These are phyloP conservation scores for Nerophis lumbriciformis DNA, from an alignment of 2,113 vertebrate genomes.

Conservation along the genomic window DNA sequence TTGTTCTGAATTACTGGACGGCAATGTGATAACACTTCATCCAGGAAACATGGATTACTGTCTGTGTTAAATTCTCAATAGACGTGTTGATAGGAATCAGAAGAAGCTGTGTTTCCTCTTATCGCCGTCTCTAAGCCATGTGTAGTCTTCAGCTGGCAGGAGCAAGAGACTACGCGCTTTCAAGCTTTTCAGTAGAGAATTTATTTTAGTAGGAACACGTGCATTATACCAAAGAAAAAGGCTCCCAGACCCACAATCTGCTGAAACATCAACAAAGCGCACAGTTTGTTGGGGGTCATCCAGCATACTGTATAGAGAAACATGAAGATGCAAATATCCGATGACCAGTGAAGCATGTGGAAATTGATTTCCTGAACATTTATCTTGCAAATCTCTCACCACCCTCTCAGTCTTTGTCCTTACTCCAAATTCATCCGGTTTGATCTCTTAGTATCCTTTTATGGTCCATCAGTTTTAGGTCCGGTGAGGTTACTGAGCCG, in stretches of 20 bases:
- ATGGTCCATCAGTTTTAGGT: conserved; percentile 20
- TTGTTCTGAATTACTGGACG: conserved; percentile 8
- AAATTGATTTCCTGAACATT: conserved; percentile 66
- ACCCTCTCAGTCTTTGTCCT: conserved; percentile 34
- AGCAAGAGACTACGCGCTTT: conserved; percentile 49
- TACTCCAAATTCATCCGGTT: conserved; percentile 22
- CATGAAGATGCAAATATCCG: conserved; percentile 51
- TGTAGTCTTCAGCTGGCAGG: conserved; percentile 41
- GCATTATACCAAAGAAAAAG: conserved; percentile 56
- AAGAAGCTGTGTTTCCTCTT: conserved; percentile 36
- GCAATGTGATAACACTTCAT: conserved; percentile 16
- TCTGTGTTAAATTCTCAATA: conserved; percentile 34
- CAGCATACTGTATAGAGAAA: conserved; percentile 59
- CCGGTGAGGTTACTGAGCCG: conserved; percentile 30
- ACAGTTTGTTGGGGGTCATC: conserved; percentile 54
- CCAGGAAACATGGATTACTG: conserved; percentile 28
- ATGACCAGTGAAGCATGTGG: conserved; percentile 51
- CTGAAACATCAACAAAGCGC: conserved; percentile 61
- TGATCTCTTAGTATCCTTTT: too few relatives aligned
- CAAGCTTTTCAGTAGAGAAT: conserved; percentile 62
- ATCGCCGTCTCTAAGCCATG: conserved; percentile 39
- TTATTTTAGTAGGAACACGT: conserved; percentile 58
- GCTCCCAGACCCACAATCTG: conserved; percentile 62
- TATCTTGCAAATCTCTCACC: conserved; percentile 39
- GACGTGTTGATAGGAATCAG: conserved; percentile 44